Evolutionary conservation across 2,888 invertebrate species (phyloP).

Genomic region (Eupelmus urozonus): DNA sequence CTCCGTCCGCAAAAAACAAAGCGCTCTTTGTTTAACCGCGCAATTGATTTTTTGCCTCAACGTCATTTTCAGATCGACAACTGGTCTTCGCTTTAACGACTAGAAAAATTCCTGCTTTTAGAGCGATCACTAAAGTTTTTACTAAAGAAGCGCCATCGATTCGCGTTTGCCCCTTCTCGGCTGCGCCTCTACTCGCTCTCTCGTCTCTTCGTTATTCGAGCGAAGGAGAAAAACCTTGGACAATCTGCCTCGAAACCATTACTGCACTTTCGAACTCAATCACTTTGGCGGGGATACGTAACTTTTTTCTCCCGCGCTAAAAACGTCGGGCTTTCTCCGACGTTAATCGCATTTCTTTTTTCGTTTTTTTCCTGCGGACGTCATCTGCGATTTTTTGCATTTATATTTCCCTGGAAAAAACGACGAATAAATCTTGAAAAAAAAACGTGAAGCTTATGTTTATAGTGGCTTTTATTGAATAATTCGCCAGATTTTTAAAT

Average conservation of each 20-base stretch:
- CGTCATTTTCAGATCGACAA: not conserved
- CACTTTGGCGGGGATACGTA: constrained; percentile 6
- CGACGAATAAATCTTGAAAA: too few relatives aligned
- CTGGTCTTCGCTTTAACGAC: constrained; percentile 4
- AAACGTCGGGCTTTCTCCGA: not conserved
- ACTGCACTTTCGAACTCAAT: constrained; percentile 31
- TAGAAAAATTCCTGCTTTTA: constrained; percentile 22
- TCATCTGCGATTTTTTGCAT: too few relatives aligned
- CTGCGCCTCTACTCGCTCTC: not conserved
- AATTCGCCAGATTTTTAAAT: too few relatives aligned
- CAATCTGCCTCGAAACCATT: constrained; percentile 36
- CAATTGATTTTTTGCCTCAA: constrained; percentile 23
- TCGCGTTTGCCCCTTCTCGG: constrained; percentile 5
- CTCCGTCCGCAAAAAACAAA: too few relatives aligned
- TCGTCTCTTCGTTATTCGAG: constrained; percentile 18
- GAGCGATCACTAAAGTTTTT: constrained; percentile 25
- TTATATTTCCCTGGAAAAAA: too few relatives aligned
- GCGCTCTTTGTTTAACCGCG: not conserved
- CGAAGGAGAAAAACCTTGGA: constrained; percentile 14
- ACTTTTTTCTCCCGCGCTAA: not conserved
- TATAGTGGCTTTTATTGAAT: too few relatives aligned
- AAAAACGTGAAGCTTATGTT: too few relatives aligned
- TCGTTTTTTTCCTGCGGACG: not conserved
- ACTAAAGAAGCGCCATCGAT: constrained; percentile 6
- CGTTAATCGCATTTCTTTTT: not conserved